Percentiles rank a stretch among this genome's conserved stretches.
phyloP scores from a whole-genome alignment of 1,140 invertebrate species.

The Tetramorium simillimum region DNA sequence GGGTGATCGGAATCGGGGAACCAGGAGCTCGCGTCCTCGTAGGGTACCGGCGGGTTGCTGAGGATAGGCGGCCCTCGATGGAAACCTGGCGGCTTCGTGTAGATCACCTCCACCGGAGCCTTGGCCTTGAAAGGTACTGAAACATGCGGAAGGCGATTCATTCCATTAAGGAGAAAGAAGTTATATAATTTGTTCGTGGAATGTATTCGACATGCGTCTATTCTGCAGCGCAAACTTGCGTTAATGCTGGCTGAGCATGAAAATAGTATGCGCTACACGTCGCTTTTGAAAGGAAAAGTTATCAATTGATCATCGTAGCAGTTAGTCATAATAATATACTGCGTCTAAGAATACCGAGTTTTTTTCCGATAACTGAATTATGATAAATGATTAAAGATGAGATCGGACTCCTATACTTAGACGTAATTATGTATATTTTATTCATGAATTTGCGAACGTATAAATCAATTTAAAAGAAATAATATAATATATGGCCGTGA shows the following conservation, averaged over 20 bases:
- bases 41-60: slow-evolving; percentile 68
- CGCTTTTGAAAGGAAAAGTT: neutral
- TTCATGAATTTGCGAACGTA: neutral
- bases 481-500: neutral
- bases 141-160: neutral
- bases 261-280: neutral
- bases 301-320: neutral
- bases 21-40: slow-evolving; percentile 74
- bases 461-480: neutral
- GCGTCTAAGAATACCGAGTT: neutral
- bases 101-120: slow-evolving; percentile 77
- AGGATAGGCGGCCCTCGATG: slow-evolving; percentile 61
- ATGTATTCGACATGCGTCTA: neutral
- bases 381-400: neutral
- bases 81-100: slow-evolving; percentile 79
- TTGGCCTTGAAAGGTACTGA: slow-evolving; percentile 66
- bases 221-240: neutral
- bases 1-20: slow-evolving; percentile 72
- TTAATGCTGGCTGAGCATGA: neutral
- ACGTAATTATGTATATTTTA: neutral
- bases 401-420: neutral
- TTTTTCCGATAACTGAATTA: neutral
- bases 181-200: neutral
- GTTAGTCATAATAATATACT: neutral
- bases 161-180: neutral